phyloP scores from a whole-genome alignment of 2,888 invertebrate species.

The Altica lythri region DNA sequence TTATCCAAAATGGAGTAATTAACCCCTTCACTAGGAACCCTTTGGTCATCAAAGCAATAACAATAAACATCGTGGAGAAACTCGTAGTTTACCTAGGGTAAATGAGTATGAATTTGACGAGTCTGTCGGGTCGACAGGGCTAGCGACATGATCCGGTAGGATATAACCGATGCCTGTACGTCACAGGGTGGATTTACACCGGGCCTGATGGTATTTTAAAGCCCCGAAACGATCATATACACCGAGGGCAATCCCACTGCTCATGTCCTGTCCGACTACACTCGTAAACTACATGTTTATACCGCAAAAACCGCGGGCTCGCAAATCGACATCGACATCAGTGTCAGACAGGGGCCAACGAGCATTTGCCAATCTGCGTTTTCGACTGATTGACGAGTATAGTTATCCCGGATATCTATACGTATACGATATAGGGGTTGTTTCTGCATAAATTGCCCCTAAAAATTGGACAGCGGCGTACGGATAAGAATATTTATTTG shows the following conservation, averaged over 20 bases:
- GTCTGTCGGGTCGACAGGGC: slow-evolving; percentile 45
- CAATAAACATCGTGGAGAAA: slow-evolving; percentile 20
- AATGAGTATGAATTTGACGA: slow-evolving; percentile 45
- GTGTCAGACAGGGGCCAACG: slow-evolving; percentile 47
- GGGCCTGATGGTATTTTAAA: slow-evolving; percentile 51
- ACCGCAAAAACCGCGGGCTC: slow-evolving; percentile 60
- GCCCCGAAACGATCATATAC: slow-evolving; percentile 54
- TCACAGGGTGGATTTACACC: slow-evolving; percentile 48
- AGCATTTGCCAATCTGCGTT: slow-evolving; percentile 57
- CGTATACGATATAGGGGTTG: slow-evolving; percentile 25
- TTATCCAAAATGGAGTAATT: too few relatives aligned
- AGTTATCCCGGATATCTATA: slow-evolving; percentile 34
- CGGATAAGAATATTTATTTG: slow-evolving; percentile 30
- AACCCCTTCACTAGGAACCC: neutral
- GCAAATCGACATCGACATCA: slow-evolving; percentile 58
- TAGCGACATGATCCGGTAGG: slow-evolving; percentile 46
- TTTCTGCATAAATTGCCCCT: slow-evolving; percentile 34
- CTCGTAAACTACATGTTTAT: slow-evolving; percentile 59
- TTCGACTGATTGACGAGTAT: slow-evolving; percentile 54
- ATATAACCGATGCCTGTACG: slow-evolving; percentile 43
- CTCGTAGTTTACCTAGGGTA: slow-evolving; percentile 20
- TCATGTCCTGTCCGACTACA: slow-evolving; percentile 56
- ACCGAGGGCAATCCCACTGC: slow-evolving; percentile 52
- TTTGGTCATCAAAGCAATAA: slow-evolving; percentile 4
- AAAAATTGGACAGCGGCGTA: slow-evolving; percentile 35